phyloP scores from a whole-genome alignment of 2,113 vertebrate genomes.

The Pygoscelis antarcticus region DNA sequence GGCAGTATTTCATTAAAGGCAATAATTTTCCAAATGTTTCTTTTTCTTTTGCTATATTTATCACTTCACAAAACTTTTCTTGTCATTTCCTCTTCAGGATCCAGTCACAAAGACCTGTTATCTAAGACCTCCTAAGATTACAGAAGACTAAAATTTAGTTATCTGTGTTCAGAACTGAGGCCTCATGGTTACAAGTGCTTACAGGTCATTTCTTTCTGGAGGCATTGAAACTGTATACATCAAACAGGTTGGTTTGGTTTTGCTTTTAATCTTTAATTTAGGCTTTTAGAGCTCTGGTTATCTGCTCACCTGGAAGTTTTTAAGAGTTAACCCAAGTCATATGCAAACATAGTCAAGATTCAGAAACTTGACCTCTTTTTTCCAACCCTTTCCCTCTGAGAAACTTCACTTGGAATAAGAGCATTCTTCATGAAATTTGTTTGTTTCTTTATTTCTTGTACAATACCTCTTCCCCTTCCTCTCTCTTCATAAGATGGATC shows the following conservation, averaged over 20 bases:
- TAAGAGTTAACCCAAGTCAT: neutral
- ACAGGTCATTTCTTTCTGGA: neutral
- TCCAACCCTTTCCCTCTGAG: neutral
- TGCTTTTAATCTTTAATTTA: neutral
- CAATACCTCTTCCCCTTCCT: neutral
- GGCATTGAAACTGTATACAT: neutral
- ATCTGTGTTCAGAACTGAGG: neutral
- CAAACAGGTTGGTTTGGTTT: neutral
- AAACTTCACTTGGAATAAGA: neutral
- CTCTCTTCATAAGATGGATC: neutral
- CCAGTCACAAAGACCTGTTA: neutral
- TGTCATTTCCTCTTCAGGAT: neutral
- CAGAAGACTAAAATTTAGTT: neutral
- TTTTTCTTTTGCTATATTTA: neutral
- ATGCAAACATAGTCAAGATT: neutral
- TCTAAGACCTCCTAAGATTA: neutral
- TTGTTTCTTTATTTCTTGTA: neutral
- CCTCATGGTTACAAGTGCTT: fast-evolving
- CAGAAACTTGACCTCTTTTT: neutral
- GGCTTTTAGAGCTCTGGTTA: neutral
- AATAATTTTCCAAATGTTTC: neutral
- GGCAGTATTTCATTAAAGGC: neutral
- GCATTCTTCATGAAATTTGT: neutral
- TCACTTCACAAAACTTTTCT: neutral
- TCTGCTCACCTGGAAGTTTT: neutral